A percentile compares a stretch with the other conserved stretches of the same genome.
Evolutionary conservation across 2,797 vertebrate species (phyloP).

Genomic region (Lagorchestes hirsutus): DNA sequence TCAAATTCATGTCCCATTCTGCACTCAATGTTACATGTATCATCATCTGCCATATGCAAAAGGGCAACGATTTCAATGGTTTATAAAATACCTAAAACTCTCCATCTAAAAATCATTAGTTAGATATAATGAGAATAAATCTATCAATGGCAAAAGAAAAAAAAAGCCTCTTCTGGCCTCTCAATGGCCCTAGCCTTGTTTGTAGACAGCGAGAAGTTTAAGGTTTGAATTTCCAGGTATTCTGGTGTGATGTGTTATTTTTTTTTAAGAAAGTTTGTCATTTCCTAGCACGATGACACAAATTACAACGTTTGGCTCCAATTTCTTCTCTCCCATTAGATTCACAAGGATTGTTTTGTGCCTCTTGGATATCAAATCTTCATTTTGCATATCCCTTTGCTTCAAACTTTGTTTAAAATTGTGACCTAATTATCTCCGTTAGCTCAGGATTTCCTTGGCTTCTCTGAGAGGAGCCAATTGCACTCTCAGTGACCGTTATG

Average conservation of each 20-base stretch:
- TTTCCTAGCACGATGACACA: conserved; percentile 23
- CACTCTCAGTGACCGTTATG: conserved; percentile 45
- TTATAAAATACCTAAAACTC: background rate
- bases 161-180: background rate
- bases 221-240: background rate
- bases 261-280: background rate
- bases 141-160: background rate
- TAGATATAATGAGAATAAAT: background rate
- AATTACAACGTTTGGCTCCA: conserved; percentile 24
- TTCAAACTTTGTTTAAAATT: conserved; percentile 27
- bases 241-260: background rate
- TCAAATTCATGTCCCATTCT: background rate
- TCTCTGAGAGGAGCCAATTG: conserved; percentile 41
- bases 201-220: background rate
- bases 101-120: background rate
- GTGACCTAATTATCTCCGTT: conserved; percentile 55
- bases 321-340: conserved; percentile 52
- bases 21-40: background rate
- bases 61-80: background rate
- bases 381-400: conserved; percentile 56
- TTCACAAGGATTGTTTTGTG: conserved; percentile 48
- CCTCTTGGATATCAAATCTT: conserved; percentile 57
- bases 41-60: background rate
- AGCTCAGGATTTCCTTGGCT: background rate
- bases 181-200: background rate